Conservation (phyloP, 2,113 vertebrate species). For the Scalopus aquaticus region DNA sequence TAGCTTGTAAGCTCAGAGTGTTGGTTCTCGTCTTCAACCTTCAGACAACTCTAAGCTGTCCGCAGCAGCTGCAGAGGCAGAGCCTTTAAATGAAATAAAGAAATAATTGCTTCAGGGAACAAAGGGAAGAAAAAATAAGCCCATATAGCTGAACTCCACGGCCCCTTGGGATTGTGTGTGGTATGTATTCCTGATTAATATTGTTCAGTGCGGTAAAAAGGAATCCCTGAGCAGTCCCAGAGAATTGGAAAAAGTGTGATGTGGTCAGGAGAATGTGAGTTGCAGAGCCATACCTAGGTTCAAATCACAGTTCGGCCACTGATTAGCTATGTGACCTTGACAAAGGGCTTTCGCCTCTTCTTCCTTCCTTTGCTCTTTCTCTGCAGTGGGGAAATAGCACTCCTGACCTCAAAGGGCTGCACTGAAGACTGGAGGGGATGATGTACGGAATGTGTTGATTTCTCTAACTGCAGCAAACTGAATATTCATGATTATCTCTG, state of each 20-base stretch:
- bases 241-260: neutral
- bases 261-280: neutral
- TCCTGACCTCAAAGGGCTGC: too few relatives aligned
- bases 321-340: neutral
- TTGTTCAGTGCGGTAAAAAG: neutral
- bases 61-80: slow-evolving; percentile 67
- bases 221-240: neutral
- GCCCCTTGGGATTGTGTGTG: slow-evolving; percentile 13
- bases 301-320: neutral
- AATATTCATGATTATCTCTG: neutral
- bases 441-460: fast-evolving
- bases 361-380: neutral
- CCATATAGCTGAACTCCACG: neutral
- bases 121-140: slow-evolving; percentile 40
- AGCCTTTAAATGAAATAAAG: slow-evolving; percentile 69
- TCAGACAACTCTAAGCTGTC: slow-evolving; percentile 73
- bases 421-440: fast-evolving
- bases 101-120: slow-evolving; percentile 71
- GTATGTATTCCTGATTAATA: slow-evolving; percentile 41
- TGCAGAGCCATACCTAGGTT: neutral
- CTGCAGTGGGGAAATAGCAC: neutral
- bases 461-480: neutral
- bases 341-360: neutral
- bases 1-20: slow-evolving; percentile 67
- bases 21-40: slow-evolving; percentile 51